These are phyloP conservation scores for Babyrousa celebensis DNA, from an alignment of 2,797 vertebrate species.

Conservation along the genomic window DNA sequence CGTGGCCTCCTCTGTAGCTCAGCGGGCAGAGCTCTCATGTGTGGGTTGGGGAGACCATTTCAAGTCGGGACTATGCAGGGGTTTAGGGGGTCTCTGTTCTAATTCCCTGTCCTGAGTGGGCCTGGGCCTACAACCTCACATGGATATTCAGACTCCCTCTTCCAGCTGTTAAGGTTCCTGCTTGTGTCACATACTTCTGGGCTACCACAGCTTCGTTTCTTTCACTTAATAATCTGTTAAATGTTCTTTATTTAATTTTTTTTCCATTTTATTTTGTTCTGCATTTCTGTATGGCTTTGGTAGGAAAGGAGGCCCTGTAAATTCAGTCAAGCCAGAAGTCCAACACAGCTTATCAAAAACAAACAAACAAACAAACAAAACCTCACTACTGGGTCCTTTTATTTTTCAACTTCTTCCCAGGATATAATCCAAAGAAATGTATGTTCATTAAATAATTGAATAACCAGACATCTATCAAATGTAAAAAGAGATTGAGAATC, in stretches of 20 bases:
- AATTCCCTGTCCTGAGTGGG: neutral
- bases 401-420: constrained; percentile 73
- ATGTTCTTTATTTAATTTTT: neutral
- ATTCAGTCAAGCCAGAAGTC: constrained; percentile 51
- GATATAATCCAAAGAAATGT: constrained; percentile 75
- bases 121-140: neutral
- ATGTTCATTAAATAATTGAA: constrained; percentile 88
- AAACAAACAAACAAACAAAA: neutral
- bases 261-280: neutral
- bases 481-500: constrained; percentile 87
- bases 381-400: neutral
- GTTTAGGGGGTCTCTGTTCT: neutral
- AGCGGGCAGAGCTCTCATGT: neutral
- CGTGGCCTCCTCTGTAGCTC: neutral
- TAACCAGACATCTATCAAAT: constrained; percentile 84
- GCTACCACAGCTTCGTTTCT: neutral
- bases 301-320: neutral
- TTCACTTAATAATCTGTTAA: neutral
- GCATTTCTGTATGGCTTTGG: neutral
- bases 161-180: neutral
- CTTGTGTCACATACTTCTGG: neutral
- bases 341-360: constrained; percentile 67
- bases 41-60: neutral
- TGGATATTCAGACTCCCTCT: neutral
- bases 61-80: neutral